Conservation (phyloP, 2,113 vertebrate genomes). For the Galbula dea region DNA sequence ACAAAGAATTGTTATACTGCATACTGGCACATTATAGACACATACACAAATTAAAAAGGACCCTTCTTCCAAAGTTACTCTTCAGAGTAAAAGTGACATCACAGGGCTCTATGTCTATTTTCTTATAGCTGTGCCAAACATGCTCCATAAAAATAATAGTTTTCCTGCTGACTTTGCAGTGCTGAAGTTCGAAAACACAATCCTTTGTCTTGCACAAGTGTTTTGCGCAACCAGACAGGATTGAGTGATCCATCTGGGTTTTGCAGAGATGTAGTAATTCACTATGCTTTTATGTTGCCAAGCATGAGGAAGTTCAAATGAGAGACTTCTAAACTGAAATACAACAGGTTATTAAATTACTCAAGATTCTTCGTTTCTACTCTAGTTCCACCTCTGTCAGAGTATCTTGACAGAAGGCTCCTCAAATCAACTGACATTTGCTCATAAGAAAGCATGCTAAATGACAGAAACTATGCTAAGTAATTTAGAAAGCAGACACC, state of each 20-base stretch:
- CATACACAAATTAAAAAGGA: rapidly evolving
- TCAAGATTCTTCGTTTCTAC: not conserved
- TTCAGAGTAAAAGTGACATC: not conserved
- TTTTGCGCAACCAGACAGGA: not conserved
- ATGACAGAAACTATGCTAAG: not conserved
- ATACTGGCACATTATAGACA: not conserved
- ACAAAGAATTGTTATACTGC: not conserved
- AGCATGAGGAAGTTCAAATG: not conserved
- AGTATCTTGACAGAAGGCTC: not conserved
- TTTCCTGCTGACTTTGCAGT: not conserved
- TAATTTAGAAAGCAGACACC: not conserved
- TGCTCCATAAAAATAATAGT: not conserved
- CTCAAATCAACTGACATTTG: not conserved
- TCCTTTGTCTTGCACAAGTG: not conserved
- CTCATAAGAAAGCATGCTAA: not conserved
- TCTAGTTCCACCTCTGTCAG: not conserved
- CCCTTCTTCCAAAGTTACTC: not conserved
- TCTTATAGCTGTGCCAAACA: not conserved
- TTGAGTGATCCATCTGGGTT: not conserved
- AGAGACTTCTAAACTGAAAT: not conserved
- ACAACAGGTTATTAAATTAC: not conserved
- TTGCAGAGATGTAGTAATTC: not conserved
- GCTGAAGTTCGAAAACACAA: not conserved
- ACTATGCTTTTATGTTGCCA: not conserved
- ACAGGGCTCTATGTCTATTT: not conserved